Evolutionary conservation across 2,888 invertebrate genomes (phyloP), one percentile per base, ranked within the genome.

Genomic region (Lomographa bimaculata): DNA sequence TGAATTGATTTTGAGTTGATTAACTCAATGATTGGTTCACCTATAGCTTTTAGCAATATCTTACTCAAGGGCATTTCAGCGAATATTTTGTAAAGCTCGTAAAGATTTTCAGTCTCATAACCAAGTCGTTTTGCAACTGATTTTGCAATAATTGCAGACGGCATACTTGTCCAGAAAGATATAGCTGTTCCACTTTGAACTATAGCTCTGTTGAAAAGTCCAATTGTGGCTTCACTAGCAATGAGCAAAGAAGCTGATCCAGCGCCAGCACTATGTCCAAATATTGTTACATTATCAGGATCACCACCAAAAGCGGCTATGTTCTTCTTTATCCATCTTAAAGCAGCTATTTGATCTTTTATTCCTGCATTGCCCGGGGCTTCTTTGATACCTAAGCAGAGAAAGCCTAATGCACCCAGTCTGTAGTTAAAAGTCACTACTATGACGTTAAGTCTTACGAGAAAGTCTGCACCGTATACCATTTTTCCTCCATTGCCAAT

Each of bases 181-280:
- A 71, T 40, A 1, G 79, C 69, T 1, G 79, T 68, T 1, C 86
- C 86, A 46, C 85, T 84, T 51, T 83, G 83, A 7, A 81, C 42
- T 17, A 87, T 86, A 2, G 69, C 82, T 63, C 60, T 79, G 7
- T 79, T 59, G 46, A 84, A 83, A 3, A 87, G 58, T 1, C 79
- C 83, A 18, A 70, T 46, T 2, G 82, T 71, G 3, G 60, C 54
- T 18, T 77, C 55, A 56, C 78, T 82, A 2, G 73, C 70, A 35
- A 81, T 21, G 4, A 86, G 47, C 10, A 83, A 39, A 0, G 84
- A 73, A 1, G 60, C 53, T 0, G 83, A 84, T 0, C 69, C 68
- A 1, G 64, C 82, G n/a, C 86, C 86, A 32, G 86, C 85, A 30
- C 86, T 86, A 56, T 83, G 80, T 4, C 86, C 86, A 53, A 86